A percentile compares a stretch with the other conserved stretches of the same genome.
These are phyloP conservation scores for Halichoeres trimaculatus DNA, from an alignment of 2,113 vertebrate genomes.

Conservation along the genomic window DNA sequence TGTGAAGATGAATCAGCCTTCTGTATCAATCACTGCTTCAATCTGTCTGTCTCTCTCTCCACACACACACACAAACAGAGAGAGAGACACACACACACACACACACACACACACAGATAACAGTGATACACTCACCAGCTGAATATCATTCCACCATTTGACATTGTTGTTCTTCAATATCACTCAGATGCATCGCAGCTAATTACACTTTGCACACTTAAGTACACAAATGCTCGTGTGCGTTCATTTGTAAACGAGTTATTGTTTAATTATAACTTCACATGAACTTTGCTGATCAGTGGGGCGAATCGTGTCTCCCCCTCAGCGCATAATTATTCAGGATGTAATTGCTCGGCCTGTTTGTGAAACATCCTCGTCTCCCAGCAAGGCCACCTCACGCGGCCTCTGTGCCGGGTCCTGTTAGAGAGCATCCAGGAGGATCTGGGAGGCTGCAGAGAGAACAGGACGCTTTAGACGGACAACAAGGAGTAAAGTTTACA, in stretches of 20 bases:
- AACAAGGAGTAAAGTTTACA: not conserved
- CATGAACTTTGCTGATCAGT: conserved; percentile 81
- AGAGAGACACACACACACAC: conserved; percentile 25
- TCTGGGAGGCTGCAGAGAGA: conserved; percentile 5
- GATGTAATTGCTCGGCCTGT: conserved; percentile 78
- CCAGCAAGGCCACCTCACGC: conserved; percentile 34
- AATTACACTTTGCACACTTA: conserved; percentile 82
- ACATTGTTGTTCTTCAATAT: conserved; percentile 80
- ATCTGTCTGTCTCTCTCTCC: conserved; percentile 40
- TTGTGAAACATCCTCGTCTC: conserved; percentile 68
- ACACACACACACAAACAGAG: not conserved
- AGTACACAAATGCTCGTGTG: conserved; percentile 78
- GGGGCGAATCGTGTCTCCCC: conserved; percentile 78
- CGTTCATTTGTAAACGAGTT: conserved; percentile 84
- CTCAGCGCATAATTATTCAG: conserved; percentile 79
- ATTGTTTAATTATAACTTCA: conserved; percentile 85
- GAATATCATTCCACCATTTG: conserved; percentile 73
- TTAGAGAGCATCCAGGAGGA: not conserved
- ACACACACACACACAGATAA: conserved; percentile 39
- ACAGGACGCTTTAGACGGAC: not conserved
- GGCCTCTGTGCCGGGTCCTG: conserved; percentile 2
- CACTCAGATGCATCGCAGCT: conserved; percentile 77
- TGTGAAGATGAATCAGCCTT: conserved; percentile 47
- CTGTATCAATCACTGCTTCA: conserved; percentile 51
- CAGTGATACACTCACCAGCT: conserved; percentile 59